Percentiles rank a stretch among this genome's conserved stretches.
Evolutionary conservation across 2,113 vertebrate genomes (phyloP).

Genomic region (Xyrauchen texanus): DNA sequence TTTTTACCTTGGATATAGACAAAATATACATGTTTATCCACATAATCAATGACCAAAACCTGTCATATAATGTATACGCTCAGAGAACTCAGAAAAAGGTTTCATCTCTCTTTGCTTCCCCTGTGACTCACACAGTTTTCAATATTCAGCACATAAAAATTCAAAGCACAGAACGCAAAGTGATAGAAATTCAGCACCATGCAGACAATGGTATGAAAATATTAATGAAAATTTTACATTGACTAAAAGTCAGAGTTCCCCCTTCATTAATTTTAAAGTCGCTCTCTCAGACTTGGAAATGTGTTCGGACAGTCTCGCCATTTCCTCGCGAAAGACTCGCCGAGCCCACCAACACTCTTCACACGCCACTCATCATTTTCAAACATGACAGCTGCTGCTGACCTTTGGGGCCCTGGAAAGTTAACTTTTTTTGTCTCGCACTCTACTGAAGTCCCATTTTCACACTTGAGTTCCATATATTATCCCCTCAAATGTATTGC

Average conservation of each 20-base stretch:
- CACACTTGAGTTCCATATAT: slow-evolving; percentile 35
- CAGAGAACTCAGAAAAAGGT: not conserved
- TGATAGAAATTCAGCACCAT: slow-evolving; percentile 72
- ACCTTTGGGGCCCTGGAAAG: slow-evolving; percentile 41
- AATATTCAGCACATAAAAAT: slow-evolving; percentile 70
- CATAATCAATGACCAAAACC: too few species aligned
- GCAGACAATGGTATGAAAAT: slow-evolving; percentile 72
- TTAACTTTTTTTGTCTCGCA: slow-evolving; percentile 47
- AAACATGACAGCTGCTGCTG: slow-evolving; percentile 41
- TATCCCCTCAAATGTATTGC: not conserved
- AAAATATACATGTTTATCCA: too few species aligned
- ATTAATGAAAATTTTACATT: slow-evolving; percentile 74
- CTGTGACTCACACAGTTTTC: slow-evolving; percentile 39
- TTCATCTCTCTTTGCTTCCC: not conserved
- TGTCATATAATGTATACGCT: not conserved
- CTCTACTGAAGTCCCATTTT: slow-evolving; percentile 19
- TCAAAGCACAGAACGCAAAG: slow-evolving; percentile 61
- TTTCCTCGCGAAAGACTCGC: slow-evolving; percentile 30
- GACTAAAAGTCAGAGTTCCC: slow-evolving; percentile 69
- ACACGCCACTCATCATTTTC: slow-evolving; percentile 46
- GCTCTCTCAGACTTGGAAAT: slow-evolving; percentile 52
- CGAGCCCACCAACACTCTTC: slow-evolving; percentile 33
- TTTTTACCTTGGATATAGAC: too few species aligned
- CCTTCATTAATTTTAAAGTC: slow-evolving; percentile 71
- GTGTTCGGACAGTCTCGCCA: slow-evolving; percentile 47